Conservation (phyloP, 2,113 vertebrate species). For the Euleptes europaea region DNA sequence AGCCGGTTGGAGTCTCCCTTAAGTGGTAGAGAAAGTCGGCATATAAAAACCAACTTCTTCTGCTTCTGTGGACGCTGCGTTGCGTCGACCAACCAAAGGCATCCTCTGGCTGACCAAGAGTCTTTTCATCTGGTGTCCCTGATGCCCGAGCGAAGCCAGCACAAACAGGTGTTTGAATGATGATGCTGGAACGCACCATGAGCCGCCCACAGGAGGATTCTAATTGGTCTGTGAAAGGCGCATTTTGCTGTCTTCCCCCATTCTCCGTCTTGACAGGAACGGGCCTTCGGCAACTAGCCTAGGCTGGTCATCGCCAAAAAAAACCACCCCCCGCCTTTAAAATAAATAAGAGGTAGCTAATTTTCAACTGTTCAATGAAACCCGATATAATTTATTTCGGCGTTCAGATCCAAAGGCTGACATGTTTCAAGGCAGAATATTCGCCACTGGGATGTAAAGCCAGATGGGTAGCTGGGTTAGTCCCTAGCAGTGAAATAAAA, state of each 20-base stretch:
- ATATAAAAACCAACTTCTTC: too few relatives aligned
- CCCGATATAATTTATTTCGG: not conserved
- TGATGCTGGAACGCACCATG: constrained; percentile 11
- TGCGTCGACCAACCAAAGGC: not conserved
- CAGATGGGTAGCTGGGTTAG: too few relatives aligned
- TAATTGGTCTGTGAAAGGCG: not conserved
- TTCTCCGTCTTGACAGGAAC: not conserved
- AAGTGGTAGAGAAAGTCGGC: too few relatives aligned
- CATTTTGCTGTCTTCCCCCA: constrained; percentile 7
- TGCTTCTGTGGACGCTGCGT: not conserved
- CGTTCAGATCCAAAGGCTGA: not conserved
- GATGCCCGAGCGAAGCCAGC: not conserved
- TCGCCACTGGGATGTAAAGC: too few relatives aligned
- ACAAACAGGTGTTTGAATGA: constrained; percentile 4
- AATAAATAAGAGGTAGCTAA: not conserved
- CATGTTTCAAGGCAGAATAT: not conserved
- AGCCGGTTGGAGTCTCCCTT: too few relatives aligned
- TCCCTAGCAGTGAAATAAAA: too few relatives aligned
- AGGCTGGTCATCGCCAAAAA: not conserved
- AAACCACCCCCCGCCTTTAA: not conserved
- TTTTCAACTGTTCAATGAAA: not conserved
- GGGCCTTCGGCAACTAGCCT: not conserved
- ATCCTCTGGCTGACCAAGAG: not conserved
- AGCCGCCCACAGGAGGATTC: not conserved
- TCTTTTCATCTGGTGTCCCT: not conserved